Evolutionary conservation across 37 sponge, comb jelly and placozoan species (phyloP).

Genomic region (Geodia barretti): DNA sequence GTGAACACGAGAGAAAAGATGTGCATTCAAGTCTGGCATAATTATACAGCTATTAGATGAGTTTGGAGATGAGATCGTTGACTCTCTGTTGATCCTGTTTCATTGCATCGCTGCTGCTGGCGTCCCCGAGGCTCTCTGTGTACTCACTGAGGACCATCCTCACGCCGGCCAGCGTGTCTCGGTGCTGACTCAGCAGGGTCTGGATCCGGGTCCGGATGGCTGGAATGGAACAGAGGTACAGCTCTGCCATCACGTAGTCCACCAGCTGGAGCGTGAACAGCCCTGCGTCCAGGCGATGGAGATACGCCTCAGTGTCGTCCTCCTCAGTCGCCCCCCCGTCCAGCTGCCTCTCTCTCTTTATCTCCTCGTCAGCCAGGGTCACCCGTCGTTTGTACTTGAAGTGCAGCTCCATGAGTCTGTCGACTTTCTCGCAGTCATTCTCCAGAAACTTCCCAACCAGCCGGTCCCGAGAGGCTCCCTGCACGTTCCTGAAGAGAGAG

Average conservation of each 20-base stretch:
- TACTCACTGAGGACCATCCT: slow-evolving; percentile 66
- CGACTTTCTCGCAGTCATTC: slow-evolving; percentile 93
- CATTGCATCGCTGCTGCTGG: slow-evolving; percentile 2
- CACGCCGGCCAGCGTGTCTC: slow-evolving; percentile 56
- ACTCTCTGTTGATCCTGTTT: slow-evolving; percentile 10
- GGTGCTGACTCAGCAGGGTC: slow-evolving; percentile 68
- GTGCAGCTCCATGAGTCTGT: slow-evolving; percentile 94
- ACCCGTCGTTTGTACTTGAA: slow-evolving; percentile 78
- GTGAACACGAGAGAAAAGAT: no score
- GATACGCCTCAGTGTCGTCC: slow-evolving; percentile 69
- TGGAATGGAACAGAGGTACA: slow-evolving; percentile 44
- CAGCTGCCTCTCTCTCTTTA: slow-evolving; percentile 34
- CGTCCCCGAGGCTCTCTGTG: slow-evolving; percentile 47
- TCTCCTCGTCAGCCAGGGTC: slow-evolving; percentile 28
- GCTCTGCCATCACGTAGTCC: slow-evolving; percentile 82
- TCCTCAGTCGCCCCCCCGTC: slow-evolving; percentile 33
- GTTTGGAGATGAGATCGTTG: background rate
- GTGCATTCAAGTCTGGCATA: no score
- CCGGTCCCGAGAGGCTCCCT: slow-evolving; percentile 36
- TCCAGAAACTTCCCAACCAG: slow-evolving; percentile 92
- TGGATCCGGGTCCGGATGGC: slow-evolving; percentile 40
- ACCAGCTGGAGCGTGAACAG: slow-evolving; percentile 92
- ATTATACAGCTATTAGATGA: background rate
- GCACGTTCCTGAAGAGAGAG: slow-evolving; percentile 78
- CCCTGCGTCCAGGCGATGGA: slow-evolving; percentile 90